These are phyloP conservation scores for Hydrozoanthus gracilis DNA, from an alignment of 92 coral and sea anemone species.

Conservation along the genomic window DNA sequence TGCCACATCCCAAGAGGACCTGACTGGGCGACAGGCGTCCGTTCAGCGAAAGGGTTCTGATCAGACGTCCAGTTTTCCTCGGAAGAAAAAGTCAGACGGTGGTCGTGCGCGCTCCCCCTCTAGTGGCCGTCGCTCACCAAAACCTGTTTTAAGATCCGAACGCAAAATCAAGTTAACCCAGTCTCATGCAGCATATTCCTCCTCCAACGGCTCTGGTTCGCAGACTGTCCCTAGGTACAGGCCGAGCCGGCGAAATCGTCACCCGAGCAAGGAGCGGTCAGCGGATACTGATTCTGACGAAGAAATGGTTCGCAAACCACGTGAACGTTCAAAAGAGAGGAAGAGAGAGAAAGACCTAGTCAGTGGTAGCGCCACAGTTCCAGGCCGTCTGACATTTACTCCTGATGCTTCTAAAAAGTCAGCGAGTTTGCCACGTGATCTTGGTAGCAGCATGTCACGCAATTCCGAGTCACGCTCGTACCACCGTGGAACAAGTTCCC, in stretches of 20 bases:
- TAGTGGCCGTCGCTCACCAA: conserved; percentile 41
- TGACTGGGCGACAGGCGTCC: conserved; percentile 30
- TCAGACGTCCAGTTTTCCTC: conserved; percentile 4
- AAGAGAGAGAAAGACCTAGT: conserved; percentile 42
- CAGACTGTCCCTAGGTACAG: conserved; percentile 79
- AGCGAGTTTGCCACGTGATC: conserved; percentile 83
- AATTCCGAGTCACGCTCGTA: conserved; percentile 54
- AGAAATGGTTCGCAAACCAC: conserved; percentile 51
- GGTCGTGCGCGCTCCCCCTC: conserved; percentile 64
- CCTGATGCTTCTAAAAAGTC: conserved; percentile 67
- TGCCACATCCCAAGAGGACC: conserved; percentile 75
- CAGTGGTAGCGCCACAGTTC: conserved; percentile 1
- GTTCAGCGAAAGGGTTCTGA: conserved; percentile 28
- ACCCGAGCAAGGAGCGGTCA: conserved; percentile 57
- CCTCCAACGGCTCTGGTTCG: conserved; percentile 57
- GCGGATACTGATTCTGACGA: conserved; percentile 83
- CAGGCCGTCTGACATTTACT: conserved; percentile 50
- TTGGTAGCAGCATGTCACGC: conserved; percentile 53
- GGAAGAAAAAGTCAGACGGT: conserved; percentile 44
- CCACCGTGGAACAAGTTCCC: conserved; percentile 58
- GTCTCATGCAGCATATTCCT: conserved; percentile 56
- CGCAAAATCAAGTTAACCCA: conserved; percentile 72
- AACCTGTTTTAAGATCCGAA: conserved; percentile 89
- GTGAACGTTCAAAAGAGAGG: conserved; percentile 54
- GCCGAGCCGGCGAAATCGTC: conserved; percentile 69